Percentiles rank a stretch among this genome's conserved stretches.
These are phyloP conservation scores for Tetheella fluctuosa DNA, from an alignment of 2,888 invertebrate genomes.

Conservation along the genomic window DNA sequence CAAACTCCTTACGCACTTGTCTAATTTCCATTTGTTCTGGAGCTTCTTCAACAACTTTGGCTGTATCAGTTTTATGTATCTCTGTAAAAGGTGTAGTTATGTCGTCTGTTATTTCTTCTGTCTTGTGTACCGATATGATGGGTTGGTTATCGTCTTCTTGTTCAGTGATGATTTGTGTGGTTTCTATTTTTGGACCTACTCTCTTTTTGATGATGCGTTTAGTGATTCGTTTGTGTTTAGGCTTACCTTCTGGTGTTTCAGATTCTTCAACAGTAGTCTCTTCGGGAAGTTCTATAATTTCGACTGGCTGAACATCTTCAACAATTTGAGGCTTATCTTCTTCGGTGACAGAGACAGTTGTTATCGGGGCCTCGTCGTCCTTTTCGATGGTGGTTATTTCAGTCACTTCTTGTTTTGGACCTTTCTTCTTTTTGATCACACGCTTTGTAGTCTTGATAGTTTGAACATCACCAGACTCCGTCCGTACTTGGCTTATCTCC, in stretches of 20 bases:
- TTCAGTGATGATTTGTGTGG: constrained; percentile 35
- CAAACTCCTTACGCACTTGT: constrained; percentile 46
- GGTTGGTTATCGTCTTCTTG: constrained; percentile 21
- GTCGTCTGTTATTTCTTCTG: constrained; percentile 14
- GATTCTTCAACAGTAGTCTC: constrained; percentile 32
- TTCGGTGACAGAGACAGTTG: constrained; percentile 52
- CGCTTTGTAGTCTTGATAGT: constrained; percentile 57
- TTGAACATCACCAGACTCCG: constrained; percentile 34
- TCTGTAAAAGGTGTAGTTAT: constrained; percentile 14
- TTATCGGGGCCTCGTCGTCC: constrained; percentile 57
- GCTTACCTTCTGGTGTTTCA: constrained; percentile 25
- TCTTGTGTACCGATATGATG: constrained; percentile 41
- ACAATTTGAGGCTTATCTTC: constrained; percentile 48
- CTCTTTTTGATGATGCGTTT: constrained; percentile 48
- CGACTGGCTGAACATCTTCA: constrained; percentile 22
- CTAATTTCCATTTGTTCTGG: constrained; percentile 64
- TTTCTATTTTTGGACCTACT: constrained; percentile 27
- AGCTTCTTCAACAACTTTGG: constrained; percentile 32
- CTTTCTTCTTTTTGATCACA: constrained; percentile 63
- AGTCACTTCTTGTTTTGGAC: constrained; percentile 44
- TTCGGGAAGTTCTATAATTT: constrained; percentile 34
- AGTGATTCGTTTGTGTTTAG: constrained; percentile 29
- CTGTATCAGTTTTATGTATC: constrained; percentile 34
- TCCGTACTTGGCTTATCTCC: constrained; percentile 18
- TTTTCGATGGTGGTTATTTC: constrained; percentile 41